Conservation (phyloP, 2,888 invertebrate species). For the Osedax fenrisi region DNA sequence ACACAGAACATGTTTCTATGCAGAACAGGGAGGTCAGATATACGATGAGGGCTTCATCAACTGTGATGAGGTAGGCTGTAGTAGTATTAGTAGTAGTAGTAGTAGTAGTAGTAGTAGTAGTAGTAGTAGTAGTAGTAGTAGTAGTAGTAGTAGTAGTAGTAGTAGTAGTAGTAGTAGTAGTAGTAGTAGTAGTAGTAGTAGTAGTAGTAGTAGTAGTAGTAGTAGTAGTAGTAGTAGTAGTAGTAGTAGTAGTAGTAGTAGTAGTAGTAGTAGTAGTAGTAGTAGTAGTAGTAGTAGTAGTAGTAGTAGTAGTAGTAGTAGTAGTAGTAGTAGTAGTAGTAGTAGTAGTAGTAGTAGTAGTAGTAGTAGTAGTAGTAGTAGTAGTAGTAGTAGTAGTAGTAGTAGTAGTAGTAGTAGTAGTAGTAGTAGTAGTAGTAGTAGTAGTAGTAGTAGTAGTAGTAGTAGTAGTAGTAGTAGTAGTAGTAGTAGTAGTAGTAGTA, state of each 20-base stretch:
- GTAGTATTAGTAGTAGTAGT: too few relatives aligned
- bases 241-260: conserved; percentile 13
- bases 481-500: conserved; percentile 30
- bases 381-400: conserved; percentile 28
- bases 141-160: too few relatives aligned
- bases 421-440: conserved; percentile 26
- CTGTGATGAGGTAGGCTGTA: conserved; percentile 63
- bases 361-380: conserved; percentile 10
- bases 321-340: conserved; percentile 14
- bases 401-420: conserved; percentile 20
- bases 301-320: conserved; percentile 18
- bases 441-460: conserved; percentile 30
- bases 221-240: conserved; percentile 17
- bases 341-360: conserved; percentile 8
- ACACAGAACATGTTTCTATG: conserved; percentile 82
- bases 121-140: too few relatives aligned
- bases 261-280: conserved; percentile 14
- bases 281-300: conserved; percentile 16
- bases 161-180: too few relatives aligned
- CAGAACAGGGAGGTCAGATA: conserved; percentile 96
- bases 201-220: conserved; percentile 18
- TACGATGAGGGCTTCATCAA: conserved; percentile 69
- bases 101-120: too few relatives aligned
- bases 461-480: conserved; percentile 30
- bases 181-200: conserved; percentile 18